Evolutionary conservation across 2,113 vertebrate species (phyloP).

Genomic region (Rhinichthys klamathensis): DNA sequence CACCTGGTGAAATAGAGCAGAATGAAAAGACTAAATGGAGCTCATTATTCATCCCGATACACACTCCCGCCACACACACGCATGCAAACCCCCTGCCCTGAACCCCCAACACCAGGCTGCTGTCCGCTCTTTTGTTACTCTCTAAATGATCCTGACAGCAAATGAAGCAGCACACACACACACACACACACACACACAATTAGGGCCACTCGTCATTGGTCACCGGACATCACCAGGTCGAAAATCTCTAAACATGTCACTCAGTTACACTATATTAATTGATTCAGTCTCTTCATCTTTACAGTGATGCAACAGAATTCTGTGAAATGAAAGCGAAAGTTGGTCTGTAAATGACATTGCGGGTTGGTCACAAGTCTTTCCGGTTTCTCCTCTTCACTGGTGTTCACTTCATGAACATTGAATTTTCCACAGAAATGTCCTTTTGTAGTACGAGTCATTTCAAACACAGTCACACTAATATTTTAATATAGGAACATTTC

Average conservation of each 20-base stretch:
- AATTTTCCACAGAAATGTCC: not conserved
- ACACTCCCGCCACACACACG: slow-evolving; percentile 52
- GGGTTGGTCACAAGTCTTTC: slow-evolving; percentile 21
- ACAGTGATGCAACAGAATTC: not conserved
- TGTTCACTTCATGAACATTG: not conserved
- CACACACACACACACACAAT: not conserved
- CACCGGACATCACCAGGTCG: slow-evolving; percentile 45
- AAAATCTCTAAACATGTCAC: slow-evolving; percentile 55
- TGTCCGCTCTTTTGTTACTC: slow-evolving; percentile 55
- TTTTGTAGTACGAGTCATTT: not conserved
- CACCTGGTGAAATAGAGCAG: slow-evolving; percentile 83
- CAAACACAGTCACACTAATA: not conserved
- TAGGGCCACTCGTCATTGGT: slow-evolving; percentile 64
- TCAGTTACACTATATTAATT: not conserved
- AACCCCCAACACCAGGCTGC: slow-evolving; percentile 40
- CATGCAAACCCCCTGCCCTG: slow-evolving; percentile 33
- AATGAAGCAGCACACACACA: slow-evolving; percentile 64
- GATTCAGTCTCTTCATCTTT: not conserved
- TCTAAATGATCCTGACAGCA: slow-evolving; percentile 75
- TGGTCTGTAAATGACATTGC: not conserved
- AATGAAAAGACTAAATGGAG: slow-evolving; percentile 75
- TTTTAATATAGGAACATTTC: not conserved
- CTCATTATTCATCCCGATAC: slow-evolving; percentile 62
- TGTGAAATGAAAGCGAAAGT: slow-evolving; percentile 32
- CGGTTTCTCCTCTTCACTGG: slow-evolving; percentile 12